A percentile compares a stretch with the other conserved stretches of the same genome.
Evolutionary conservation across 2,797 vertebrate genomes (phyloP).

Genomic region (Tarsius wallacei): DNA sequence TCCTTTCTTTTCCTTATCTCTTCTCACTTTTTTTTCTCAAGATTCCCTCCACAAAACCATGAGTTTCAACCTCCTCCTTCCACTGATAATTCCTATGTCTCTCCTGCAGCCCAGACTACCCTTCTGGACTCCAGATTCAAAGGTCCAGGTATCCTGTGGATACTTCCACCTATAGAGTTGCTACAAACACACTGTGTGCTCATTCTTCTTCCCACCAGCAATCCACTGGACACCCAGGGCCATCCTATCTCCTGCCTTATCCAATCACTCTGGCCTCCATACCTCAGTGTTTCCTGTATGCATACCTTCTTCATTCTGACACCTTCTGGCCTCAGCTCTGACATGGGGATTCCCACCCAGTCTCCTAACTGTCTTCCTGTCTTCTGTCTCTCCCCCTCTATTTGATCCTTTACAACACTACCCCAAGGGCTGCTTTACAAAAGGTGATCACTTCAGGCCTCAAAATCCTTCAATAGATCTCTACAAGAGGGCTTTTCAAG

Average conservation of each 20-base stretch:
- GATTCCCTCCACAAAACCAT: background rate
- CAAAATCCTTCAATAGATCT: conserved; percentile 9
- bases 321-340: background rate
- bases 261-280: background rate
- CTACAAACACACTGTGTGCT: accelerated
- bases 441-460: background rate
- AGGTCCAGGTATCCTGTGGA: background rate
- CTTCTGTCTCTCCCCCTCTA: background rate
- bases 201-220: background rate
- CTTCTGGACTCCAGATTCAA: background rate
- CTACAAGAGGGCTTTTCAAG: conserved; percentile 19
- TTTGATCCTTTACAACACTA: background rate
- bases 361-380: background rate
- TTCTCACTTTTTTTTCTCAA: background rate
- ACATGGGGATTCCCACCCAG: background rate
- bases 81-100: background rate
- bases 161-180: background rate
- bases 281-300: background rate
- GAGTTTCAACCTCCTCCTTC: background rate
- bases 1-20: background rate
- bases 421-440: conserved; percentile 18
- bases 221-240: background rate
- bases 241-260: background rate
- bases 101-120: background rate
- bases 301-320: background rate